A percentile compares a stretch with the other conserved stretches of the same genome.
Conservation (phyloP, 2,888 invertebrate species). For the Siphonodentalium dalli region DNA sequence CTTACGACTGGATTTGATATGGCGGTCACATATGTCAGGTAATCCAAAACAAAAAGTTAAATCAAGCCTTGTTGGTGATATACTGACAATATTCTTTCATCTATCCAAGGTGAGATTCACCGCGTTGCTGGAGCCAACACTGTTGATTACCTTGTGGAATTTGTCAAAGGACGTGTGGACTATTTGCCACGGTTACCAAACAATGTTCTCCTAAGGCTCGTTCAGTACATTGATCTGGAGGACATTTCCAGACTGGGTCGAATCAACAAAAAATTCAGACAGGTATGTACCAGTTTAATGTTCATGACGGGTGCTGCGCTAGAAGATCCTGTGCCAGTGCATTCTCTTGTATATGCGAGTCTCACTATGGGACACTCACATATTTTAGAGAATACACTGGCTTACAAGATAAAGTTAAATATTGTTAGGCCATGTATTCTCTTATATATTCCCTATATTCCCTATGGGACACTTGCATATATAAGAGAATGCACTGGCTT, state of each 20-base stretch:
- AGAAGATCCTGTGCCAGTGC: too few species aligned
- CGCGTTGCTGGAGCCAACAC: slow-evolving; percentile 49
- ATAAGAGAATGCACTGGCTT: too few species aligned
- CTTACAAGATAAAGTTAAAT: too few species aligned
- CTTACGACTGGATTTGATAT: too few species aligned
- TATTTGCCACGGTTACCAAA: slow-evolving; percentile 51
- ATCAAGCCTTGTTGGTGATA: background rate
- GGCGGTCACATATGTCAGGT: background rate
- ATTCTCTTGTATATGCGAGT: too few species aligned
- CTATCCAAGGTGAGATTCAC: slow-evolving; percentile 51
- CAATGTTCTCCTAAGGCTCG: slow-evolving; percentile 44
- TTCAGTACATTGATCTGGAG: slow-evolving; percentile 54
- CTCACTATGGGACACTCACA: too few species aligned
- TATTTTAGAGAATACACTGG: too few species aligned
- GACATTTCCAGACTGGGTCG: slow-evolving; percentile 52
- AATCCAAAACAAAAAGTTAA: background rate
- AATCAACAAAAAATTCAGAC: slow-evolving; percentile 48
- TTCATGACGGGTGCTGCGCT: too few species aligned
- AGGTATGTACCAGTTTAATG: slow-evolving; percentile 45
- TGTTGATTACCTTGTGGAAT: slow-evolving; percentile 44
- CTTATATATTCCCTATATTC: too few species aligned
- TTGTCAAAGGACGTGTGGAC: slow-evolving; percentile 54
- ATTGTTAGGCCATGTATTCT: too few species aligned
- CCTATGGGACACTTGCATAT: too few species aligned
- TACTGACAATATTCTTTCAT: background rate